phyloP scores from a whole-genome alignment of 1,140 invertebrate species.

The Conus betulinus region DNA sequence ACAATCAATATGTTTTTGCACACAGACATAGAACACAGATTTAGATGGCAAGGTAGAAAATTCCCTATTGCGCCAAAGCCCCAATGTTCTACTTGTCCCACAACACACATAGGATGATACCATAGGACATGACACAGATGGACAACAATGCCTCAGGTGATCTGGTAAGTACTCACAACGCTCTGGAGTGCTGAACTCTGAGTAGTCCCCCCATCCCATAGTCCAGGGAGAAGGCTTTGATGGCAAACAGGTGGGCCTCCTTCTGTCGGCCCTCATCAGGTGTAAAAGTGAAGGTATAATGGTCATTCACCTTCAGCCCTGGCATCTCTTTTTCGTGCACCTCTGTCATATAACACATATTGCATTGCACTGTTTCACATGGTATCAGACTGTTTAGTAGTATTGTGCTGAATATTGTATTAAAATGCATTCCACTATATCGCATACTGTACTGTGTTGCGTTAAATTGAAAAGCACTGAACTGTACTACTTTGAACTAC shows the following conservation, averaged over 20 bases:
- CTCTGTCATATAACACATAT: neutral
- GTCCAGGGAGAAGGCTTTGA: conserved; percentile 21
- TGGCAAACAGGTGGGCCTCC: conserved; percentile 8
- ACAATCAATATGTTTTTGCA: too few species aligned
- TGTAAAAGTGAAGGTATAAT: neutral
- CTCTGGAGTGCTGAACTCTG: neutral
- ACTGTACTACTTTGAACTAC: too few species aligned
- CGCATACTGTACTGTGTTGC: too few species aligned
- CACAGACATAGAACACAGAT: too few species aligned
- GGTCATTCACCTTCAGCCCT: neutral
- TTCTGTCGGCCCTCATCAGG: neutral
- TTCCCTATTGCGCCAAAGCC: too few species aligned
- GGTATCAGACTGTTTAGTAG: too few species aligned
- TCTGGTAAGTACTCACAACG: conserved; percentile 7
- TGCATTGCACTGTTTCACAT: too few species aligned
- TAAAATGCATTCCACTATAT: too few species aligned
- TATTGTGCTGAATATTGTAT: too few species aligned
- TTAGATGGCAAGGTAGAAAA: too few species aligned
- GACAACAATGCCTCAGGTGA: neutral
- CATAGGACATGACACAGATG: too few species aligned
- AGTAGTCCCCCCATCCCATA: conserved; percentile 30
- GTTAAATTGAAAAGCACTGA: too few species aligned
- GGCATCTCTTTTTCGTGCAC: neutral
- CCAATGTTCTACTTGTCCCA: neutral
- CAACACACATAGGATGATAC: neutral